These are phyloP conservation scores for Chiloscyllium punctatum DNA, from an alignment of 2,797 vertebrate genomes.

Conservation along the genomic window DNA sequence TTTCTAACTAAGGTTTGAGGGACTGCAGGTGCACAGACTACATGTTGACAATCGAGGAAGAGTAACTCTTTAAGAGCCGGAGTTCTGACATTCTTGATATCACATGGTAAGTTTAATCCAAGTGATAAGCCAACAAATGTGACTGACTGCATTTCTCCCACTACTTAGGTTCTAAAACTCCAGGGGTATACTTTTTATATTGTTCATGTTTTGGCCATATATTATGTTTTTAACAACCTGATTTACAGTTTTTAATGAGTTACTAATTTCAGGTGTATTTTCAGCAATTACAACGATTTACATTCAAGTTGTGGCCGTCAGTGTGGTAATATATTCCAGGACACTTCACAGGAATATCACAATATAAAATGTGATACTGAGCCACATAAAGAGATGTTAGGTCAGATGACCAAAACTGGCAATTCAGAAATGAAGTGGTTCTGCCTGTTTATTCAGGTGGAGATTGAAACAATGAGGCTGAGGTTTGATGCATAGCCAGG, in stretches of 20 bases:
- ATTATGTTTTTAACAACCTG: neutral
- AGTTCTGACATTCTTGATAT: conserved; percentile 42
- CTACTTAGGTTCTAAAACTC: neutral
- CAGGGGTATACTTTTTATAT: neutral
- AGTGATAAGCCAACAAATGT: neutral
- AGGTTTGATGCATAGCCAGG: neutral
- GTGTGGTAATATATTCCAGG: neutral
- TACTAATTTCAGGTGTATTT: neutral
- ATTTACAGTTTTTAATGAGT: neutral
- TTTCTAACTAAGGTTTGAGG: conserved; percentile 39
- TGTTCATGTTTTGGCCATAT: no score
- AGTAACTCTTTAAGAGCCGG: conserved; percentile 39
- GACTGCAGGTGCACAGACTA: conserved; percentile 39
- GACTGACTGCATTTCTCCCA: neutral
- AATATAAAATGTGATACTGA: neutral
- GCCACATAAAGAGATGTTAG: neutral
- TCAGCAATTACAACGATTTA: neutral
- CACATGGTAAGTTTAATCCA: conserved; percentile 52
- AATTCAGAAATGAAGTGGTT: neutral
- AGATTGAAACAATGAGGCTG: no score
- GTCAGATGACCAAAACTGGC: neutral
- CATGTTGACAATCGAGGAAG: conserved; percentile 41
- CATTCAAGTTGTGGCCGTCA: neutral
- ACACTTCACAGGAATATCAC: neutral
- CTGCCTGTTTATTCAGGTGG: conserved; percentile 14